These are phyloP conservation scores for Phasia obesa DNA, from an alignment of 2,888 invertebrate genomes.

Conservation along the genomic window DNA sequence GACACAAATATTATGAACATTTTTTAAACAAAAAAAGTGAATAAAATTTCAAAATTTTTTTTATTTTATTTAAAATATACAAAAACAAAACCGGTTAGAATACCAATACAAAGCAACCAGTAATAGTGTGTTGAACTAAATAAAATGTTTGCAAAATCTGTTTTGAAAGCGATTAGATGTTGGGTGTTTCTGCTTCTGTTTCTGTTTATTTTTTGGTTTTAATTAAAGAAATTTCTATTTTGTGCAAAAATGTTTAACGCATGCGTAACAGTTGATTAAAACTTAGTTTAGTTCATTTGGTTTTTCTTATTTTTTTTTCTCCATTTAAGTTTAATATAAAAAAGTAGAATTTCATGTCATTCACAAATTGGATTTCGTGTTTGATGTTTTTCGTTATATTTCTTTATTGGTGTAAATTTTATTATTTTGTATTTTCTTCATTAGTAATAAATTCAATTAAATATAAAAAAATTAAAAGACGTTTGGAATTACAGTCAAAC, in stretches of 20 bases:
- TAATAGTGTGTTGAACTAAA: neutral
- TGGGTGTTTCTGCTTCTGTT: neutral
- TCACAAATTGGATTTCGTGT: conserved; percentile 56
- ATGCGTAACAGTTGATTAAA: conserved; percentile 47
- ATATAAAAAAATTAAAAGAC: neutral
- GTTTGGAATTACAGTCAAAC: neutral
- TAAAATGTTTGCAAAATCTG: neutral
- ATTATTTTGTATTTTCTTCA: conserved; percentile 15
- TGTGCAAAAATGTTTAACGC: conserved; percentile 39
- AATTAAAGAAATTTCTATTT: neutral
- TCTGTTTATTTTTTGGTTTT: neutral
- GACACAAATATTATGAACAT: too few species aligned
- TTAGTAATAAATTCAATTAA: conserved; percentile 50
- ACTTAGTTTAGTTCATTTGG: too few species aligned
- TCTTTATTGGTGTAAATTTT: conserved; percentile 38
- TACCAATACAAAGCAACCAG: neutral
- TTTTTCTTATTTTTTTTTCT: neutral
- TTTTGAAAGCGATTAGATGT: neutral
- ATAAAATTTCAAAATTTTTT: too few species aligned
- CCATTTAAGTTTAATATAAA: conserved; percentile 22
- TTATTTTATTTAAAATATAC: neutral
- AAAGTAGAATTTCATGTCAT: conserved; percentile 53
- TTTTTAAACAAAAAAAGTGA: too few species aligned
- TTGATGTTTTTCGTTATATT: conserved; percentile 30
- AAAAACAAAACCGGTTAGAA: neutral